Evolutionary conservation across 2,888 invertebrate genomes (phyloP).

Genomic region (Bembecia ichneumoniformis): DNA sequence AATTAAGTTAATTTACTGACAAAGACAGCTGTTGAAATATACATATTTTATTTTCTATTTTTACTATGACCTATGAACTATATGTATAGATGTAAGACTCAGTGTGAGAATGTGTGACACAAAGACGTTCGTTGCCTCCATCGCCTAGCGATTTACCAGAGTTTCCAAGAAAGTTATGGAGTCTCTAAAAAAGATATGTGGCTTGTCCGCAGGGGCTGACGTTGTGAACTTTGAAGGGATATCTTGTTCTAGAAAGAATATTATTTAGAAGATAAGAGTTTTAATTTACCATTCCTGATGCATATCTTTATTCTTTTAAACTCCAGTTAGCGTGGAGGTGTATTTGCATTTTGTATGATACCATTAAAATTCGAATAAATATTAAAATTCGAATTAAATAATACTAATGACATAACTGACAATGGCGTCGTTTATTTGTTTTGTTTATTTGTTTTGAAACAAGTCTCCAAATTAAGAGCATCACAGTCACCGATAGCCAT

Average conservation of each 20-base stretch:
- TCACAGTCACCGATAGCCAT: constrained; percentile 78
- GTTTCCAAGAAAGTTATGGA: not conserved
- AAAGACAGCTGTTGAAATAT: no score
- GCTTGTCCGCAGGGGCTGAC: not conserved
- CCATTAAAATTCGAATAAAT: no score
- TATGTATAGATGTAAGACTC: not conserved
- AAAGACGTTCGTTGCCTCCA: not conserved
- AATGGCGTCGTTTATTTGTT: not conserved
- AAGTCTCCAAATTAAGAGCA: constrained; percentile 53
- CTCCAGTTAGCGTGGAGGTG: no score
- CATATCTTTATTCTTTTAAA: no score
- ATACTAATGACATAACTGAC: no score
- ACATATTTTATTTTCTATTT: no score
- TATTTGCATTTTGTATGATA: no score
- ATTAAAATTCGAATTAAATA: no score
- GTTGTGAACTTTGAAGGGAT: not conserved
- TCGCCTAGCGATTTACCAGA: not conserved
- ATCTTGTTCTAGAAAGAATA: not conserved
- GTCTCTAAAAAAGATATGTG: not conserved
- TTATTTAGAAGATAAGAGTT: not conserved
- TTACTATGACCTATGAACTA: no score
- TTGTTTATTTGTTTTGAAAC: constrained; percentile 34
- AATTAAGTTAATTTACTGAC: no score
- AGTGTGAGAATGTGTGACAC: not conserved
- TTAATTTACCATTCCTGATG: no score